Evolutionary conservation across 1,140 invertebrate species (phyloP).

Genomic region (Pachypeltis micranthus): DNA sequence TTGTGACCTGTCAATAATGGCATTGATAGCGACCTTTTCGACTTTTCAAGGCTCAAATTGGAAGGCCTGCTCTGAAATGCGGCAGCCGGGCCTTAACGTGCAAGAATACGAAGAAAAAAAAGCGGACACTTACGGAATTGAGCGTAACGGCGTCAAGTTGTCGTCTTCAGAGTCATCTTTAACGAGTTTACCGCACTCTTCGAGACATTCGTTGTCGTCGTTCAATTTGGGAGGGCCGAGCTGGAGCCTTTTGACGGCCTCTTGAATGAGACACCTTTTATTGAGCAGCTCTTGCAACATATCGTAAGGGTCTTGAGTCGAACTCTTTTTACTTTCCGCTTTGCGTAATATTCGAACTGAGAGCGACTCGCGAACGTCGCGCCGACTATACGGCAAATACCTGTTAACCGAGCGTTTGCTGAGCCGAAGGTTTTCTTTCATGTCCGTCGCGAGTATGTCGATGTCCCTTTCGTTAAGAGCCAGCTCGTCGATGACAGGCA

Average conservation of each 20-base stretch:
- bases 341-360: background rate
- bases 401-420: background rate
- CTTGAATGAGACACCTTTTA: background rate
- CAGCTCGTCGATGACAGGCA: background rate
- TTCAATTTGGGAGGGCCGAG: background rate
- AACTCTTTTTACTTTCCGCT: background rate
- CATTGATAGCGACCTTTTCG: too few species aligned
- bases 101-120: too few species aligned
- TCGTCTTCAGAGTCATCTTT: background rate
- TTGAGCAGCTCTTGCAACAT: slow-evolving; percentile 5
- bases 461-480: background rate
- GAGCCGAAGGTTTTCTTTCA: background rate
- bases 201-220: too few species aligned
- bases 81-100: too few species aligned
- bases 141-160: background rate
- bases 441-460: background rate
- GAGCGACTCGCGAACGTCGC: background rate
- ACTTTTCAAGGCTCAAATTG: too few species aligned
- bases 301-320: background rate
- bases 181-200: background rate
- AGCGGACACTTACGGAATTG: too few species aligned
- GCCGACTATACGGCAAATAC: background rate
- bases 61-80: too few species aligned
- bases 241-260: background rate
- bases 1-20: too few species aligned